phyloP scores from a whole-genome alignment of 2,797 vertebrate species.

The Sandelia bainsii region DNA sequence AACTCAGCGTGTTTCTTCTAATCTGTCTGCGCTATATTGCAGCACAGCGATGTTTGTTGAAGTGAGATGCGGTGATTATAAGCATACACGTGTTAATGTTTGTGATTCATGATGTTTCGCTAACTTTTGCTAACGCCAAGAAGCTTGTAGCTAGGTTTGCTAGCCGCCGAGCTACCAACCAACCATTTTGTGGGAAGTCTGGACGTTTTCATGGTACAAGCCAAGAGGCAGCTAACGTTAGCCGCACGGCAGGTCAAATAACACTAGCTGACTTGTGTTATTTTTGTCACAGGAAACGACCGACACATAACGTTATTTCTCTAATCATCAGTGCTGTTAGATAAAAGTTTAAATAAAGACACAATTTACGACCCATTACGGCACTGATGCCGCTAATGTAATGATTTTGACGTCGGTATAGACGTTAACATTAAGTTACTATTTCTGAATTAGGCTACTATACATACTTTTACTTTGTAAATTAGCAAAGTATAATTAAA shows the following conservation, averaged over 20 bases:
- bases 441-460: neutral
- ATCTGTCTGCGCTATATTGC: neutral
- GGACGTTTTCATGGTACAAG: constrained; percentile 69
- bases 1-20: neutral
- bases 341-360: neutral
- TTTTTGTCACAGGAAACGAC: neutral
- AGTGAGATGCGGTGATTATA: fast-evolving
- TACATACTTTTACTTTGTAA: neutral
- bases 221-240: constrained; percentile 50
- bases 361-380: constrained; percentile 9
- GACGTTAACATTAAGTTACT: neutral
- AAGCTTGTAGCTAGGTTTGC: constrained; percentile 48
- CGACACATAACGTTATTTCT: neutral
- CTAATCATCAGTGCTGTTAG: neutral
- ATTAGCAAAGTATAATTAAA: neutral
- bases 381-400: constrained; percentile 39
- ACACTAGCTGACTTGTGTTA: neutral
- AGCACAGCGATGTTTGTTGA: neutral
- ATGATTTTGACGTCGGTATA: constrained; percentile 22
- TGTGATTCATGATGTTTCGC: constrained; percentile 29
- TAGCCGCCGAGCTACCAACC: constrained; percentile 74
- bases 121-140: constrained; percentile 61
- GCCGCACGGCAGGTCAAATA: constrained; percentile 16
- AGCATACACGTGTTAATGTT: neutral
- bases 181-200: constrained; percentile 83